Evolutionary conservation across 2,797 vertebrate species (phyloP).

Genomic region (Manis pentadactyla): DNA sequence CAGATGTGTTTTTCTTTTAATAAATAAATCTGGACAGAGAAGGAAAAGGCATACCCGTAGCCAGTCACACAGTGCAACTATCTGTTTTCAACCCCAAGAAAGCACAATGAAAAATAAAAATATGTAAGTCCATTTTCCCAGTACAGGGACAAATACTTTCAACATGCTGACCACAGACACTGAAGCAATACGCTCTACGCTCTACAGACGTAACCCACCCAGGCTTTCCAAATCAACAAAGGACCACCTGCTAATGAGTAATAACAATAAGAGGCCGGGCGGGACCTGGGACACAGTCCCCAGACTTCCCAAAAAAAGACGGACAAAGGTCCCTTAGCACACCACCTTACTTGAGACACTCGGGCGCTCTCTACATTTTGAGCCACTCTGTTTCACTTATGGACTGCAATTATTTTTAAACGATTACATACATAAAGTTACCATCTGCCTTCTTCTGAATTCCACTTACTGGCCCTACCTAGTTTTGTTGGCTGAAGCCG

Average conservation of each 20-base stretch:
- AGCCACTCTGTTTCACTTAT: not conserved
- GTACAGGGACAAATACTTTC: not conserved
- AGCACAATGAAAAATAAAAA: not conserved
- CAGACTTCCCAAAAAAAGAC: not conserved
- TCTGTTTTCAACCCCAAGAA: slow-evolving; percentile 21
- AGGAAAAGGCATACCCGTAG: slow-evolving; percentile 53
- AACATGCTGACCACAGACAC: not conserved
- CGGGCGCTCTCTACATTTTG: not conserved
- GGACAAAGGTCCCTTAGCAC: accelerated
- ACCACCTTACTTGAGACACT: not conserved
- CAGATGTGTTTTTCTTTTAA: slow-evolving; percentile 84
- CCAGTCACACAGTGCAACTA: slow-evolving; percentile 58
- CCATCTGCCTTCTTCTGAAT: not conserved
- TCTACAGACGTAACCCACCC: too few species aligned
- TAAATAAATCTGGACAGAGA: slow-evolving; percentile 75
- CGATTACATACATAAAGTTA: not conserved
- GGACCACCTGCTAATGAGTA: not conserved
- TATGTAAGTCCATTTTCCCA: not conserved
- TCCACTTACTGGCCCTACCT: not conserved
- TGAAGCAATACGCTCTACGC: not conserved
- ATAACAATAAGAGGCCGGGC: not conserved
- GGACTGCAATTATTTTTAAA: not conserved
- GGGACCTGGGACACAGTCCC: not conserved
- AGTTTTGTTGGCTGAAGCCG: not conserved
- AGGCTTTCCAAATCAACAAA: not conserved